Base-by-base conservation (phyloP, 37 sponge, comb jelly and placozoan species). In the Diacarnus erythraeanus region DNA sequence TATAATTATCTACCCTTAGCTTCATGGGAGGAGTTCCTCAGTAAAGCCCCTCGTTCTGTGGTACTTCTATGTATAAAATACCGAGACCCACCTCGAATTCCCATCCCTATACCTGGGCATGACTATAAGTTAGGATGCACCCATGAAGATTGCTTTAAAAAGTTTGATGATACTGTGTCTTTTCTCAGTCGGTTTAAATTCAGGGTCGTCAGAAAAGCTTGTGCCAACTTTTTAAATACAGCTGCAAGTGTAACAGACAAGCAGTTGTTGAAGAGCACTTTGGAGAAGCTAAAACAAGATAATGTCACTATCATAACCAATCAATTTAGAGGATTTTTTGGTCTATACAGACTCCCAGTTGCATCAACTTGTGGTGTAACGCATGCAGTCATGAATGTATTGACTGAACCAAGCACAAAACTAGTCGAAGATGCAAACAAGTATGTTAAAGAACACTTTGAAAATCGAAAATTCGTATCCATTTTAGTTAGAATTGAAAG, bases 241-340 rank as follows among this genome's bases (percentile, higher is more conserved):
- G 77, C 69, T 25, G 77, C 69, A 31, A 38, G 38, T 12, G 59
- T 83, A 0, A 31, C 22, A 2, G 31, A 3, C 1, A 42, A 36
- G 0, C 30, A 41, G 4, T 76, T 83, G 58, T 65, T 54, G 38
- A 69, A 76, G 27, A 67, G 76, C 40, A 9, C 76, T 15, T 34
- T 75, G 8, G 77, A 59, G 26, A 75, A 75, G 20, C 51, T 51
- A 56, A 41, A 74, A 2, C 66, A 56, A 18, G 21, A 38, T 17
- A 33, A 76, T 1, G 77, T 76, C 40, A 83, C 84, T 9, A 40
- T 83, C 29, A 10, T 83, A 17, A 18, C 73, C n/a, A 82, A 82
- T 60, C 74, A 82, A 64, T 82, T 82, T 33, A 40, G 82, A 74
- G 82, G 82, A 1, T 82, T 82, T 54, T 82, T 73, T 73, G 82